Evolutionary conservation across 1,140 invertebrate species (phyloP).

Genomic region (Zophobas atratus): DNA sequence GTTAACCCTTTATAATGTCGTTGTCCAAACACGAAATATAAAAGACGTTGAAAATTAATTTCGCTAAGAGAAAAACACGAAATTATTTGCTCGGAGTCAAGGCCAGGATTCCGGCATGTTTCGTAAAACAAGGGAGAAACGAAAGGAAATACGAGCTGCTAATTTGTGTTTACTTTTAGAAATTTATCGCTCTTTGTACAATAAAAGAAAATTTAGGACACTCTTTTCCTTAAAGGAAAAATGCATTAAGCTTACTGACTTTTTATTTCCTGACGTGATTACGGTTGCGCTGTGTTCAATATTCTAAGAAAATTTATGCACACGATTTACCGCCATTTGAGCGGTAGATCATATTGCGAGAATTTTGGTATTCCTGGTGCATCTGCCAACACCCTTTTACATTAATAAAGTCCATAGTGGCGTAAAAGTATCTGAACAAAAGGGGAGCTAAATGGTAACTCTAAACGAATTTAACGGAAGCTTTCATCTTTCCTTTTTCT

Average conservation of each 20-base stretch:
- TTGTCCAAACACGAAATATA: slow-evolving; percentile 16
- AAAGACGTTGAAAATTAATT: slow-evolving; percentile 34
- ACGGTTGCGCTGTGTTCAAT: too few relatives aligned
- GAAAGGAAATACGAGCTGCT: slow-evolving; percentile 3
- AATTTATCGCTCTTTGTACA: not conserved
- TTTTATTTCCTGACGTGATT: too few relatives aligned
- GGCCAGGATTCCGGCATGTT: not conserved
- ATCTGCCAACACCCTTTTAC: not conserved
- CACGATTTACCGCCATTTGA: too few relatives aligned
- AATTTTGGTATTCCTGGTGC: too few relatives aligned
- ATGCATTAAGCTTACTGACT: too few relatives aligned
- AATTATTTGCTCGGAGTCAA: not conserved
- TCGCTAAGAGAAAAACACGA: slow-evolving; percentile 11
- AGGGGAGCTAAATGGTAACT: slow-evolving; percentile 19
- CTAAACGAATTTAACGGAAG: slow-evolving; percentile 32
- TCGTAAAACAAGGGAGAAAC: not conserved
- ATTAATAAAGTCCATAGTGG: slow-evolving; percentile 28
- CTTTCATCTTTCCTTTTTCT: slow-evolving; percentile 42
- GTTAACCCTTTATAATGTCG: slow-evolving; percentile 24
- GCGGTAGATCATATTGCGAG: too few relatives aligned
- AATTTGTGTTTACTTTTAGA: slow-evolving; percentile 22
- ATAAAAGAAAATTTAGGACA: too few relatives aligned
- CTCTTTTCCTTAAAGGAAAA: too few relatives aligned
- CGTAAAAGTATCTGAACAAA: slow-evolving; percentile 21
- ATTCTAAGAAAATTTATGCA: too few relatives aligned